Evolutionary conservation across 2,797 vertebrate genomes (phyloP), one percentile per base, ranked within the genome.

Genomic region (Leucoraja ocellata): DNA sequence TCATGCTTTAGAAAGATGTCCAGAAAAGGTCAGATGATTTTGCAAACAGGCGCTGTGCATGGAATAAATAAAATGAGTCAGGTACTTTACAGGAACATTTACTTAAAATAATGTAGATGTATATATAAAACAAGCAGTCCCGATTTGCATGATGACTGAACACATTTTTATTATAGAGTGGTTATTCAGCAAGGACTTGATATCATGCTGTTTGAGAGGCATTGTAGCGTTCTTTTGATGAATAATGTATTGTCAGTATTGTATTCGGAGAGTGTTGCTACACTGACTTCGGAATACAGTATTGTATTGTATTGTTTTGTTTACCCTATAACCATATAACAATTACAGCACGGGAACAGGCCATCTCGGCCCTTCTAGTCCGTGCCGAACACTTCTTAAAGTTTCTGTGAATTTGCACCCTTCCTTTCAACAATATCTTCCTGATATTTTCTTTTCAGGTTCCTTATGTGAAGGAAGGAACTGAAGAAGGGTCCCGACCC

Each of bases 1-100:
- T 16, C 58, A 86, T 18, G 10, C 14, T 84, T 61, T 61, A n/a
- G 10, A 23, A n/a, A 4, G 23, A 54, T 84, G 58, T 32, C 83
- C 16, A 86, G n/a, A 86, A 86, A n/a, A 65, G 58, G 65, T 86
- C 61, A 86, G 63, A 86, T 36, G 83, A 86, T 18, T 86, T 65
- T 63, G 54, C 46, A 61, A 32, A 61, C 46, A 25, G 61, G 81
- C 25, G 14, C 28, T 61, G 28, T 32, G 28, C 13, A 16, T 65
- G 28, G 61, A 86, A 16, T 32, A 18, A 28, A 63, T 14, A 86
- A 65, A 86, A 86, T 86, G 83, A 8, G 61, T 65, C 8, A 28
- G 58, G n/a, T 63, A 28, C 25, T 18, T 28, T 86, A 28, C 28
- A 0, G 83, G 83, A n/a, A 25, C 13, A 86, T n/a, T 86, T 63